These are phyloP conservation scores for Hetaerina titia DNA, from an alignment of 2,888 invertebrate genomes.

Conservation along the genomic window DNA sequence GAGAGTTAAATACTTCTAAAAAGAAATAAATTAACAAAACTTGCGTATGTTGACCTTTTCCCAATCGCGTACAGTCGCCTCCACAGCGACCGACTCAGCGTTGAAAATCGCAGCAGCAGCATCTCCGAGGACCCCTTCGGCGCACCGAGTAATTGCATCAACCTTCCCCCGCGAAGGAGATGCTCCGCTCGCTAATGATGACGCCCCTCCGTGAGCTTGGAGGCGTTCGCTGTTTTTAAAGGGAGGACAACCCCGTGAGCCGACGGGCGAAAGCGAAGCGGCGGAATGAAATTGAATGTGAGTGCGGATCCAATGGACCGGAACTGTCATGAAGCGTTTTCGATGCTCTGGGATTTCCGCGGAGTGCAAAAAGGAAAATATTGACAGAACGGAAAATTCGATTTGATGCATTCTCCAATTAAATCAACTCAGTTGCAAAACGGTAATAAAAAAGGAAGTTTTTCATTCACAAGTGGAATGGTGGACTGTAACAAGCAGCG, in stretches of 20 bases:
- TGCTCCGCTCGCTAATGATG: slow-evolving; percentile 19
- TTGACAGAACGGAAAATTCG: not conserved
- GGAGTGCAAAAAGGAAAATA: not conserved
- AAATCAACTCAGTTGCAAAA: not conserved
- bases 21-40: not conserved
- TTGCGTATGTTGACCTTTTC: slow-evolving; percentile 59
- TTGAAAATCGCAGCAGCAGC: not conserved
- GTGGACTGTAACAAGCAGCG: not conserved
- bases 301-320: not conserved
- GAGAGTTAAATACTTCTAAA: not conserved
- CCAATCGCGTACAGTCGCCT: not conserved
- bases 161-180: not conserved
- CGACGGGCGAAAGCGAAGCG: not conserved
- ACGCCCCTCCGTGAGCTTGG: not conserved
- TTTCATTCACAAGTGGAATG: not conserved
- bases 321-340: not conserved
- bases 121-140: not conserved
- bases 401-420: not conserved
- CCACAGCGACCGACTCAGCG: not conserved
- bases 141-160: not conserved
- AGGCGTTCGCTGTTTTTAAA: too few relatives aligned
- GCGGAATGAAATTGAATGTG: slow-evolving; percentile 6
- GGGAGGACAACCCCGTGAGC: too few relatives aligned
- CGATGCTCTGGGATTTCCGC: not conserved
- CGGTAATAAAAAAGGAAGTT: not conserved